Base-by-base conservation (phyloP, 2,888 invertebrate genomes). In the Clepsis dumicolana region DNA sequence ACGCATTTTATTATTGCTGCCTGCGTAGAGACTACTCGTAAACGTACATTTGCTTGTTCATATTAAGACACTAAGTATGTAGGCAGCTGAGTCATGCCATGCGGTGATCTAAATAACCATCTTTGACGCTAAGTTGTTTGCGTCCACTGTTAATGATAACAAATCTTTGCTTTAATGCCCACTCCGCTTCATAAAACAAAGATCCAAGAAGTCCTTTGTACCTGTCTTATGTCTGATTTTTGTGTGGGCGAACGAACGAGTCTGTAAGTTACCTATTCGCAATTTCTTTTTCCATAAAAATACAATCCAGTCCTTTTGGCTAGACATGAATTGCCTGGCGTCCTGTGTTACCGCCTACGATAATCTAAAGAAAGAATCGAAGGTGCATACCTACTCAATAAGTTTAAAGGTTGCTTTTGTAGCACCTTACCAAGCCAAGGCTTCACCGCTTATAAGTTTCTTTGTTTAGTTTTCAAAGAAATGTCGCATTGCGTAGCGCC, bases 401-500 rank as follows among this genome's bases (percentile, higher is more conserved):
- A 48, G 48, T 48, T 48, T 56, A 56, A 66, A 67, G 53, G 60
- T 29, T 65, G 57, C 35, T 61, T 32, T 38, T 57, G 62, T 57
- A 57, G 62, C 52, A 25, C 27, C 60, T n/a, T 32, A 61, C 63
- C 68, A 68, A 68, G 68, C 64, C 68, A 68, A 68, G 68, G 63
- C 29, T 64, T 63, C 52, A 44, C 52, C 29, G 52, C 48, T 68
- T 53, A 64, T 59, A 68, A 63, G 50, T 57, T 59, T 68, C 63
- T 59, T 68, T 68, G 63, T 64, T 59, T 25, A 44, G 44, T 4
- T 59, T 68, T 53, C 59, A 71, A 74, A 74, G 78, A 78, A 80
- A 76, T 77, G 81, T 78, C 84, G 84, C 84, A 83, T 71, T 82
- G 83, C 83, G 86, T 77, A 82, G 62, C 56, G 71, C 65, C 71